Base-by-base conservation (phyloP, 2,113 vertebrate species). In the Marmota flaviventris region DNA sequence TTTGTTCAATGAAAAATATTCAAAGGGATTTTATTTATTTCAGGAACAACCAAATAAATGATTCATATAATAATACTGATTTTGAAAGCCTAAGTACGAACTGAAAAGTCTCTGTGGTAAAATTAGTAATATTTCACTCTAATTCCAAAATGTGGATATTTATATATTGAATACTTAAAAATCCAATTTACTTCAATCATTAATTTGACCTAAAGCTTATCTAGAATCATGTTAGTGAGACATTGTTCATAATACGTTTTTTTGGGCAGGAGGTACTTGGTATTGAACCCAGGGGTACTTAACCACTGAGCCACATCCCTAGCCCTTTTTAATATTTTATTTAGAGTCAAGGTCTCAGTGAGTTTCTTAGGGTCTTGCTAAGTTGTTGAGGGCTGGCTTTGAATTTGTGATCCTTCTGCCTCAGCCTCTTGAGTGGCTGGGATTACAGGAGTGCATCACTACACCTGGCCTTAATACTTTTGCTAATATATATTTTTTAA, bases 1-100 rank as follows among this genome's bases (percentile, higher is more conserved):
- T 92, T 93, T 95, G 24, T 20, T 88, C 56, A 84, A 2, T 97
- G 61, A 37, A 83, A 95, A 73, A 85, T 8, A 67, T 67, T 91
- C 37, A 61, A 73, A 65, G 42, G 63, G 87, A 34, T 83, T n/a
- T 86, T 82, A 77, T 77, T 90, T 76, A 72, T 89, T 82, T 37
- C 24, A 48, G 56, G 24, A 83, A 70, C 29, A 72, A 18, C 42
- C 17, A 76, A 84, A 13, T 87, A 83, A 87, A 69, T 87, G 51
- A 72, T 83, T 63, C 69, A 45, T 67, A 51, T 63, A n/a, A 87
- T 14, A 77, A 72, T 56, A 82, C 7, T 79, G 34, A 82, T 90
- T 42, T 48, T 91, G 37, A 67, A 86, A 82, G 20, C 63, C 73
- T 95, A 92, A 92, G 85, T 48, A 63, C 1, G 18, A 85, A 85